Percentiles rank a stretch among this genome's conserved stretches.
Conservation (phyloP, 2,888 invertebrate species). For the Ethmia dodecea region DNA sequence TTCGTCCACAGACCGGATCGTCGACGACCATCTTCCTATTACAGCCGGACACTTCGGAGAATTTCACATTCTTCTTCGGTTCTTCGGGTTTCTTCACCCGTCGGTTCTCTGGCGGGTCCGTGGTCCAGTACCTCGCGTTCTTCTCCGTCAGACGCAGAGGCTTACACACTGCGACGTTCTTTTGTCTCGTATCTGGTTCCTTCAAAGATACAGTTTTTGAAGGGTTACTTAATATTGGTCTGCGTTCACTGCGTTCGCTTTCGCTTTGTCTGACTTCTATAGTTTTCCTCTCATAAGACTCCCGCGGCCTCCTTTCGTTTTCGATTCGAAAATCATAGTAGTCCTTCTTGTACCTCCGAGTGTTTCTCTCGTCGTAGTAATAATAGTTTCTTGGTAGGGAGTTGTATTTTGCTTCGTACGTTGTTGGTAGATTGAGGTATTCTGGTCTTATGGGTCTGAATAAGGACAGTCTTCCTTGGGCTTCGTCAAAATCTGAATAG, state of each 20-base stretch:
- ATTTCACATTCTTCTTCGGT: constrained; percentile 68
- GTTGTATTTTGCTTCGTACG: constrained; percentile 61
- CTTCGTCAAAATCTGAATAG: constrained; percentile 70
- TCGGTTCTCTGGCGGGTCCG: constrained; percentile 43
- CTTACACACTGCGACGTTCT: constrained; percentile 66
- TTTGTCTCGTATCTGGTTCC: constrained; percentile 24
- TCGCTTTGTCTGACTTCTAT: constrained; percentile 12
- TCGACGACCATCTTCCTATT: constrained; percentile 67
- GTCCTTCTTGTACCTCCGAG: constrained; percentile 55
- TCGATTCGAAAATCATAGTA: constrained; percentile 69
- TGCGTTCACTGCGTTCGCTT: constrained; percentile 22
- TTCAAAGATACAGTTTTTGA: constrained; percentile 21
- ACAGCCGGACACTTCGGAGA: constrained; percentile 70
- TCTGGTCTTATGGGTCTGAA: constrained; percentile 71
- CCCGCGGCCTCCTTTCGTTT: constrained; percentile 37
- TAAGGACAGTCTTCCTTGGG: constrained; percentile 62
- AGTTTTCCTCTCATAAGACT: constrained; percentile 38
- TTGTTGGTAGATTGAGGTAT: constrained; percentile 60
- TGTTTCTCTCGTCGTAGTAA: constrained; percentile 47
- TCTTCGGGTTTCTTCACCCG: constrained; percentile 54
- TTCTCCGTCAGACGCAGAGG: constrained; percentile 58
- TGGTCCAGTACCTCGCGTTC: constrained; percentile 64
- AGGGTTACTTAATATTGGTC: constrained; percentile 15
- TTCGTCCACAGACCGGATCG: constrained; percentile 59
- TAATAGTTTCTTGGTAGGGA: constrained; percentile 63